phyloP scores from a whole-genome alignment of 1,140 invertebrate genomes.

The Meloidogyne chitwoodi region DNA sequence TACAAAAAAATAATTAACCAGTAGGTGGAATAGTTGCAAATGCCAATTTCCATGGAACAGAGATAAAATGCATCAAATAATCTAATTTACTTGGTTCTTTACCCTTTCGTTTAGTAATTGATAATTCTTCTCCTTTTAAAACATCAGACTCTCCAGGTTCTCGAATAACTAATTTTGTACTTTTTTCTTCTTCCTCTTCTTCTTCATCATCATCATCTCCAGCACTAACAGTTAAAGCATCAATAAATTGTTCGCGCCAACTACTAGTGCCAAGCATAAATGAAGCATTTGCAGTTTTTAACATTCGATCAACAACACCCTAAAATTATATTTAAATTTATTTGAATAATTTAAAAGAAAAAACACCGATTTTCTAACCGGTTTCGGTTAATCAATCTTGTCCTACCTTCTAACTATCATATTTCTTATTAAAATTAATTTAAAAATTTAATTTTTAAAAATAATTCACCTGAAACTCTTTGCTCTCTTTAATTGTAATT shows the following conservation, averaged over 20 bases:
- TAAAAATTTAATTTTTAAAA: neutral
- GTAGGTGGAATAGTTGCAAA: constrained; percentile 97
- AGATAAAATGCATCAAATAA: constrained; percentile 89
- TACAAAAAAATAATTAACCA: constrained; percentile 67
- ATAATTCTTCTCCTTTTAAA: constrained; percentile 60
- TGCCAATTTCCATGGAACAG: constrained; percentile 93
- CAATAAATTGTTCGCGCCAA: constrained; percentile 96
- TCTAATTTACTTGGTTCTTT: constrained; percentile 73
- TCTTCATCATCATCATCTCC: constrained; percentile 61
- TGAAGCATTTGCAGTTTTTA: constrained; percentile 88
- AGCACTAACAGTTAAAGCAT: constrained; percentile 60
- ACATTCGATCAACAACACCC: constrained; percentile 94
- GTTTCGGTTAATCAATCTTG: too few species aligned
- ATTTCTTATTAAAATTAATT: too few species aligned
- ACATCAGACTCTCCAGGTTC: constrained; percentile 47
- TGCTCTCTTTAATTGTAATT: constrained; percentile 88
- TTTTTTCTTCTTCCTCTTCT: constrained; percentile 67
- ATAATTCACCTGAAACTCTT: constrained; percentile 83
- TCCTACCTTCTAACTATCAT: too few species aligned
- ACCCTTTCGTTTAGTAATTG: constrained; percentile 51
- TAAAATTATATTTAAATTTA: constrained; percentile 61
- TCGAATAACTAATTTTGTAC: constrained; percentile 41
- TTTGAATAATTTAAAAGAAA: too few species aligned
- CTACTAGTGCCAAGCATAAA: constrained; percentile 88
- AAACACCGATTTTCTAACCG: too few species aligned